phyloP scores from a whole-genome alignment of 2,888 invertebrate species.

The Trimorus sp. region DNA sequence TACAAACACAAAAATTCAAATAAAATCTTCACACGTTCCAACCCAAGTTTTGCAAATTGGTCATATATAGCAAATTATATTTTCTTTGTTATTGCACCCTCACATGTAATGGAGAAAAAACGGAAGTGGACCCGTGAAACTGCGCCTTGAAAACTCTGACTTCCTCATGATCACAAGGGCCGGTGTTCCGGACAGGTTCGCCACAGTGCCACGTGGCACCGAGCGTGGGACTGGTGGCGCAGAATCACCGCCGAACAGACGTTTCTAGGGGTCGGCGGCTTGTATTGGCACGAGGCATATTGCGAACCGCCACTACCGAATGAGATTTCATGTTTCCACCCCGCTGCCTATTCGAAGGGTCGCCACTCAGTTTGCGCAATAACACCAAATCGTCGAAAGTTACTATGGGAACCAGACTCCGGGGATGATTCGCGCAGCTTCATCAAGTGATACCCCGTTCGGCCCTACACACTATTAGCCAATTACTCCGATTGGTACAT shows the following conservation, averaged over 20 bases:
- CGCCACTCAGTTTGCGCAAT: constrained; percentile 68
- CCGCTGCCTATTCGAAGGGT: constrained; percentile 66
- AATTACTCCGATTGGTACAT: constrained; percentile 49
- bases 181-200: constrained; percentile 75
- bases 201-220: constrained; percentile 73
- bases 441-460: constrained; percentile 45
- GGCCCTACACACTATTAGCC: constrained; percentile 19
- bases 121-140: background rate
- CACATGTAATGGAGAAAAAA: background rate
- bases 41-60: too few relatives aligned
- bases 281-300: constrained; percentile 80
- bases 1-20: too few relatives aligned
- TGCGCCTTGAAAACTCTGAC: constrained; percentile 54
- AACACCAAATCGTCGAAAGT: constrained; percentile 51
- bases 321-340: constrained; percentile 70
- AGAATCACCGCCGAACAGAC: constrained; percentile 62
- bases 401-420: constrained; percentile 57
- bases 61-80: too few relatives aligned
- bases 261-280: constrained; percentile 69
- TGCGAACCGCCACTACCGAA: constrained; percentile 68
- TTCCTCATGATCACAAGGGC: constrained; percentile 72
- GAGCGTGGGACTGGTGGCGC: constrained; percentile 76
- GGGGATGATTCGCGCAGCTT: constrained; percentile 27
- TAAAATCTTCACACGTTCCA: too few relatives aligned
- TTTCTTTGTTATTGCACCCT: too few relatives aligned